Evolutionary conservation across 2,797 vertebrate genomes (phyloP).

Genomic region (Octomys mimax): DNA sequence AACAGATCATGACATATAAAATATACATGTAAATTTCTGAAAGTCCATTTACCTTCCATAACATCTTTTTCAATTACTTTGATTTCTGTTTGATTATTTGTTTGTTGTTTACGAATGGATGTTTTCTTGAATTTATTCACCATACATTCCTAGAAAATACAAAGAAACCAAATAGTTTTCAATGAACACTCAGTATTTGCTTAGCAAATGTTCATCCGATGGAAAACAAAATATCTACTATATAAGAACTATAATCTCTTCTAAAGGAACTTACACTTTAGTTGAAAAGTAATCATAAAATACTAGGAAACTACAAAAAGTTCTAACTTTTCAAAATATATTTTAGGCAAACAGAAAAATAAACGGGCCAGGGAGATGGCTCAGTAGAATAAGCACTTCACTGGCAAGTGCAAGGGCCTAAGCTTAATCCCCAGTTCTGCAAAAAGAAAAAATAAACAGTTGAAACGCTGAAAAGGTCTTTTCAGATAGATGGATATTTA

Average conservation of each 20-base stretch:
- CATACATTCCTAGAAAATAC: slow-evolving; percentile 91
- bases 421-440: too few species aligned
- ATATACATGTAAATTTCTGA: slow-evolving; percentile 43
- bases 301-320: slow-evolving; percentile 37
- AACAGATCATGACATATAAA: slow-evolving; percentile 38
- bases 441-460: background rate
- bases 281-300: slow-evolving; percentile 19
- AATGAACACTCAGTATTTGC: background rate
- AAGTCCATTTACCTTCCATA: slow-evolving; percentile 90
- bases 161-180: slow-evolving; percentile 45
- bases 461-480: background rate
- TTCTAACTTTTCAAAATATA: slow-evolving; percentile 45
- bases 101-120: slow-evolving; percentile 91
- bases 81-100: slow-evolving; percentile 88
- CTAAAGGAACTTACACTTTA: slow-evolving; percentile 48
- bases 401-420: too few species aligned
- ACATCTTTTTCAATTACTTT: slow-evolving; percentile 91
- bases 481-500: background rate
- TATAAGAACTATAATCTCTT: slow-evolving; percentile 18
- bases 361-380: too few species aligned
- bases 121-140: slow-evolving; percentile 94
- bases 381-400: too few species aligned
- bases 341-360: background rate
- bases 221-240: background rate
- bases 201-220: slow-evolving; percentile 12